Evolutionary conservation across 1,140 invertebrate genomes (phyloP).

Genomic region (Leguminivora glycinivorella): DNA sequence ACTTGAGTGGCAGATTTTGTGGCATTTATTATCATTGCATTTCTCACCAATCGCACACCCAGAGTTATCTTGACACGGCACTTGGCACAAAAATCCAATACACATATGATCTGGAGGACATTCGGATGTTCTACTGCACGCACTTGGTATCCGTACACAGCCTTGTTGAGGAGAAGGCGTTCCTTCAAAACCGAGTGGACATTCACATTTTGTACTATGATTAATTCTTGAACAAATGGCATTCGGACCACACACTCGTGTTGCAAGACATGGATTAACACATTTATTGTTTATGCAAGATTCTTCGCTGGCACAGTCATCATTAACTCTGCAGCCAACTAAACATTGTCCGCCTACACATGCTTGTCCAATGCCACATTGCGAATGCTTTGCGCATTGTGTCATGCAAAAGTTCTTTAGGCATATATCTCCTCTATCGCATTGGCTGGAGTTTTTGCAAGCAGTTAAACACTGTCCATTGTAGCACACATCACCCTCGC

Average conservation of each 20-base stretch:
- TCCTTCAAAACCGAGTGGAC: slow-evolving; percentile 90
- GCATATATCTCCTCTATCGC: slow-evolving; percentile 89
- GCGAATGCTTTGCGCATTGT: slow-evolving; percentile 88
- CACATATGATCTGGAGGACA: slow-evolving; percentile 88
- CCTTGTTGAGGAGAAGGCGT: slow-evolving; percentile 94
- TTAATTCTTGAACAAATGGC: slow-evolving; percentile 87
- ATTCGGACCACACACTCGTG: slow-evolving; percentile 91
- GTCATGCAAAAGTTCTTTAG: slow-evolving; percentile 87
- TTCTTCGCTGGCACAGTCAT: slow-evolving; percentile 86
- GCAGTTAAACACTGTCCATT: slow-evolving; percentile 91
- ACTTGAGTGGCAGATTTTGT: slow-evolving; percentile 92
- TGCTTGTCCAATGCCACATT: slow-evolving; percentile 89
- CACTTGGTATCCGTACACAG: slow-evolving; percentile 86
- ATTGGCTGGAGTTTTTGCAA: slow-evolving; percentile 88
- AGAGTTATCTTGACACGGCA: slow-evolving; percentile 84
- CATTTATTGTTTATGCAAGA: slow-evolving; percentile 92
- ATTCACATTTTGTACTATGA: slow-evolving; percentile 86
- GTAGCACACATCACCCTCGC: slow-evolving; percentile 87
- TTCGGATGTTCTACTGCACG: slow-evolving; percentile 82
- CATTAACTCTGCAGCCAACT: slow-evolving; percentile 89
- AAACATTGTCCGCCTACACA: slow-evolving; percentile 88
- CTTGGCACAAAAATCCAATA: slow-evolving; percentile 85
- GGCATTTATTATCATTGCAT: slow-evolving; percentile 88
- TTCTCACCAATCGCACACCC: slow-evolving; percentile 91
- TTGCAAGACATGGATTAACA: slow-evolving; percentile 87